Conservation (phyloP, 2,888 invertebrate species). For the Crocallis elinguaria region DNA sequence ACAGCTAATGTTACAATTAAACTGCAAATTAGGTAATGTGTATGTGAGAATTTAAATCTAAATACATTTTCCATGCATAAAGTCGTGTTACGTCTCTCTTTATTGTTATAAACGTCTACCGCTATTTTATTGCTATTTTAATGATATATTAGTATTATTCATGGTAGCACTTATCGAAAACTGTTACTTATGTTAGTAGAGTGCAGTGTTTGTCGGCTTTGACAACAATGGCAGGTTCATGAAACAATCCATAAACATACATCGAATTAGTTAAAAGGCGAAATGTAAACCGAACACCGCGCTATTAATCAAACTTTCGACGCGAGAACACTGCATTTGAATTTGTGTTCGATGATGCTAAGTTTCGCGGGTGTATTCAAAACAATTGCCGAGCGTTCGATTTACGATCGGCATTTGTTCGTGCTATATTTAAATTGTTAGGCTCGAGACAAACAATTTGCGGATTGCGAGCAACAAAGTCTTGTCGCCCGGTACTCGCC, state of each 20-base stretch:
- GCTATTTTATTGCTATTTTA: constrained; percentile 47
- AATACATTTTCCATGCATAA: constrained; percentile 29
- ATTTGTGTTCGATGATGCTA: constrained; percentile 61
- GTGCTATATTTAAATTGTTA: constrained; percentile 82
- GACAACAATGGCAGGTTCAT: constrained; percentile 40
- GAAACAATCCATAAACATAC: constrained; percentile 55
- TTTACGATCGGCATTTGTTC: constrained; percentile 79
- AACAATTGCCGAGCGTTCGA: constrained; percentile 77
- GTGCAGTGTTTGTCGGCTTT: constrained; percentile 34
- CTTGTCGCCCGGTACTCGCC: constrained; percentile 68
- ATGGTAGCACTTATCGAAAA: constrained; percentile 37
- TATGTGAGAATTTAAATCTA: constrained; percentile 69
- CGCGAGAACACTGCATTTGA: constrained; percentile 57
- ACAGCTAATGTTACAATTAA: constrained; percentile 71
- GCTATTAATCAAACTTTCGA: constrained; percentile 70
- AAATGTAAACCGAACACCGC: constrained; percentile 51
- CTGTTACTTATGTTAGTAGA: constrained; percentile 46
- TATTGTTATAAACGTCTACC: constrained; percentile 49
- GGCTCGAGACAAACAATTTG: constrained; percentile 81
- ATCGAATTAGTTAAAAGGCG: constrained; percentile 48
- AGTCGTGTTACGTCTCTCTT: constrained; percentile 50
- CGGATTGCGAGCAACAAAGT: constrained; percentile 75
- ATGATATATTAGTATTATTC: constrained; percentile 33
- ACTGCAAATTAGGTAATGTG: constrained; percentile 76
- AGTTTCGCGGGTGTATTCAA: constrained; percentile 74